Base-by-base conservation (phyloP, 37 sponge, comb jelly and placozoan genomes). In the Diacarnus erythraeanus region DNA sequence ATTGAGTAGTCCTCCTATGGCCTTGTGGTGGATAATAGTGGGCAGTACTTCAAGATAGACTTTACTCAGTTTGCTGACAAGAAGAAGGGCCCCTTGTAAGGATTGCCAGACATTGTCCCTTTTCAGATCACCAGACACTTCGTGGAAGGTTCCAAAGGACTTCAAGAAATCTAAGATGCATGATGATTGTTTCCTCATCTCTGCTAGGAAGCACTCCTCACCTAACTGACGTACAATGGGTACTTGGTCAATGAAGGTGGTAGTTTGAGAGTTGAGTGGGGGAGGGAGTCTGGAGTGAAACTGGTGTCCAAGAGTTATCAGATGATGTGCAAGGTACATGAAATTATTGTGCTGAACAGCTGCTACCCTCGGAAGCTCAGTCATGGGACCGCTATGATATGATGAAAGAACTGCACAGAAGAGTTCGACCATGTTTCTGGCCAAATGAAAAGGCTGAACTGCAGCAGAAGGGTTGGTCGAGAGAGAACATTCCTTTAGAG, bases 271-370 rank as follows among this genome's bases (percentile, higher is more conserved):
- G 38, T 87, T 75, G 0, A 83, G 54, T 6, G 77, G 84, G 12
- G 59, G 66, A 1, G 91, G 86, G 1, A 94, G 81, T 21, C 54
- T n/a, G 26, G 57, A 17, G 34, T 73, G 70, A 72, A 88, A 88
- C 78, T 94, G 85, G 71, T 81, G 78, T 17, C 95, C 91, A 0
- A 88, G 75, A 1, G 88, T 88, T 41, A 88, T 68, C 38, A 96
- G 78, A 63, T 93, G 94, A 67, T 96, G 94, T n/a, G 83, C 77
- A 12, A 96, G 78, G 59, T 88, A 96, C 89, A 96, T 77, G 76
- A 85, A 90, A 79, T 94, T 94, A 77, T 94, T 96, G 74, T 96
- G 85, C 67, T 83, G 85, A 12, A 94, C 44, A 5, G 89, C 92
- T 1, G 92, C 82, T 0, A 67, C 67, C 3, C 79, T 70, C n/a